Evolutionary conservation across 2,113 vertebrate species (phyloP), one percentile per base, ranked within the genome.

Genomic region (Indri indri): DNA sequence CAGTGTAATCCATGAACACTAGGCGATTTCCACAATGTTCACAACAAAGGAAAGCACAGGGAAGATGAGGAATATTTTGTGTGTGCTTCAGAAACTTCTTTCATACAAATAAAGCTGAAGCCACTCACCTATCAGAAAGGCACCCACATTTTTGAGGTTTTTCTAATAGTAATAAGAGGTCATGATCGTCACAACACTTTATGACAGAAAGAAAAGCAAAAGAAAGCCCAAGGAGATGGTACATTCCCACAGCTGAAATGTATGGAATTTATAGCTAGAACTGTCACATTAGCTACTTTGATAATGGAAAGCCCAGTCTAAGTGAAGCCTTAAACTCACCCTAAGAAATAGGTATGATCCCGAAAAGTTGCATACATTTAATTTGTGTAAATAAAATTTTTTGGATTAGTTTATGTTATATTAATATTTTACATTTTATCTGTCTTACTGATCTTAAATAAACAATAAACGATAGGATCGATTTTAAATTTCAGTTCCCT

Each of bases 401-500:
- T 83, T 88, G n/a, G 82, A 90, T 47, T 50, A 66, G 6, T 92
- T 96, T 54, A 84, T 52, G 61, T 59, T 68, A 57, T 57, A 57
- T 25, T 61, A 25, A 37, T 32, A 76, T 89, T 91, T 84, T 84
- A 88, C 22, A 74, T 16, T 81, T 63, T 77, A 87, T 70, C 87
- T 96, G 79, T 83, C 90, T 96, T 91, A 88, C 34, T 87, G 14
- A 92, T 91, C 63, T 84, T 71, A 30, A 86, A 82, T 57, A 83
- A 83, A 77, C 18, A 86, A 65, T 47, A 89, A 81, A 74, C 7
- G 80, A 74, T 6, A 73, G 22, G 17, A 81, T 25, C 18, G 1
- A 77, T 74, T 95, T 89, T 66, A 96, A 82, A 86, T 96, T 77
- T 95, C 59, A 88, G 57, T 61, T 89, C 73, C 54, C 61, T 93